Conservation (phyloP, 2,888 invertebrate species). For the Agrotis segetum region DNA sequence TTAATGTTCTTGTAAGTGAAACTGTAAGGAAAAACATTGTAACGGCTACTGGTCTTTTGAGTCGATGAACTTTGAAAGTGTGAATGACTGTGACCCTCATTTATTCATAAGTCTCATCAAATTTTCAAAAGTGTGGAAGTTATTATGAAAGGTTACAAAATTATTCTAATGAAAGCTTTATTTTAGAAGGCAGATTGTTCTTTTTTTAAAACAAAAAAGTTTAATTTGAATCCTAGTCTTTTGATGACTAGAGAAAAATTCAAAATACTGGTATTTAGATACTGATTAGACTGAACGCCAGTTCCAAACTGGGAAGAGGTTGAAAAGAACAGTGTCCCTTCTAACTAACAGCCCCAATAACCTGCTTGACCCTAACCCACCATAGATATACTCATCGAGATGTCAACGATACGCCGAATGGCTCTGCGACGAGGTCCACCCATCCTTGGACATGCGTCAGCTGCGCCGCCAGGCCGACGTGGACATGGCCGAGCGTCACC, state of each 20-base stretch:
- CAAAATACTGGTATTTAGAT: not conserved
- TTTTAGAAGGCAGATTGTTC: conserved; percentile 67
- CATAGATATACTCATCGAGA: conserved; percentile 96
- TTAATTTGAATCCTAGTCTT: not conserved
- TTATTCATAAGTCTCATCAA: conserved; percentile 15
- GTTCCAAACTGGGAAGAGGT: not conserved
- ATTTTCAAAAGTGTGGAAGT: conserved; percentile 46
- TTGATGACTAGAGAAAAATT: not conserved
- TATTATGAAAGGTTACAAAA: conserved; percentile 44
- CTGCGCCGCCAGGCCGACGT: conserved; percentile 84
- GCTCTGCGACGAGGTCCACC: conserved; percentile 95
- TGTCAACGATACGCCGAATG: conserved; percentile 96
- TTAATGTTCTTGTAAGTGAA: not conserved
- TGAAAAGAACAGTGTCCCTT: conserved; percentile 70
- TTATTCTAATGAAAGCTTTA: conserved; percentile 62
- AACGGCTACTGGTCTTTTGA: conserved; percentile 31
- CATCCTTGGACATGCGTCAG: conserved; percentile 93
- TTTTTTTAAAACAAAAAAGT: conserved; percentile 23
- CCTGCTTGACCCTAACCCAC: conserved; percentile 87
- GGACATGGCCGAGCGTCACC: conserved; percentile 81
- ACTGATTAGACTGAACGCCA: not conserved
- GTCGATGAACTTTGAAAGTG: conserved; percentile 13
- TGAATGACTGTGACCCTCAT: conserved; percentile 11
- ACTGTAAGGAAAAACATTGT: conserved; percentile 27
- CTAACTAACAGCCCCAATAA: conserved; percentile 89